Conservation (phyloP, 2,888 invertebrate genomes). For the Zele albiditarsus region DNA sequence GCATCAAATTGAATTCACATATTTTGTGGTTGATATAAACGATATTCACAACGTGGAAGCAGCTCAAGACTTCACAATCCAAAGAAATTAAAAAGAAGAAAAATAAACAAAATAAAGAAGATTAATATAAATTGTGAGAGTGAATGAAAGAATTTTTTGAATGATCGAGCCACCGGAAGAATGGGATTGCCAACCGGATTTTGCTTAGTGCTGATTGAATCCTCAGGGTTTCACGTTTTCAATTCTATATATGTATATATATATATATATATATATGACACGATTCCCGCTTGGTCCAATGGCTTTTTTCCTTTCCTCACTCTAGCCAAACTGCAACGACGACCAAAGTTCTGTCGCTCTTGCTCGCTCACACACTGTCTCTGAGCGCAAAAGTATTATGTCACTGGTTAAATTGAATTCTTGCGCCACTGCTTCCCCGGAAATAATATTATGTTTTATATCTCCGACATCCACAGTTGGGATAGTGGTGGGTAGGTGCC, state of each 20-base stretch:
- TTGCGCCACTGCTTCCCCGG: conserved; percentile 63
- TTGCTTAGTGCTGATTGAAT: conserved; percentile 55
- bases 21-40: too few species aligned
- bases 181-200: conserved; percentile 39
- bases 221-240: conserved; percentile 51
- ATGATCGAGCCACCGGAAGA: conserved; percentile 34
- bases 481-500: conserved; percentile 31
- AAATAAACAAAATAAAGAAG: neutral
- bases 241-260: conserved; percentile 32
- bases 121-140: conserved; percentile 21
- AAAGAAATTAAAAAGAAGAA: too few species aligned
- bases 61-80: neutral
- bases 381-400: conserved; percentile 50
- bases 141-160: conserved; percentile 40
- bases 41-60: too few species aligned
- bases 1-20: too few species aligned
- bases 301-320: conserved; percentile 14
- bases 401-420: conserved; percentile 63
- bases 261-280: conserved; percentile 16
- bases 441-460: conserved; percentile 71
- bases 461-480: conserved; percentile 58
- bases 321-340: conserved; percentile 15
- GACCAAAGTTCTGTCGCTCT: conserved; percentile 16
- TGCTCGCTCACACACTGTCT: neutral
- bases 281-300: conserved; percentile 12